phyloP scores from a whole-genome alignment of 2,797 vertebrate genomes.

The Betta splendens region DNA sequence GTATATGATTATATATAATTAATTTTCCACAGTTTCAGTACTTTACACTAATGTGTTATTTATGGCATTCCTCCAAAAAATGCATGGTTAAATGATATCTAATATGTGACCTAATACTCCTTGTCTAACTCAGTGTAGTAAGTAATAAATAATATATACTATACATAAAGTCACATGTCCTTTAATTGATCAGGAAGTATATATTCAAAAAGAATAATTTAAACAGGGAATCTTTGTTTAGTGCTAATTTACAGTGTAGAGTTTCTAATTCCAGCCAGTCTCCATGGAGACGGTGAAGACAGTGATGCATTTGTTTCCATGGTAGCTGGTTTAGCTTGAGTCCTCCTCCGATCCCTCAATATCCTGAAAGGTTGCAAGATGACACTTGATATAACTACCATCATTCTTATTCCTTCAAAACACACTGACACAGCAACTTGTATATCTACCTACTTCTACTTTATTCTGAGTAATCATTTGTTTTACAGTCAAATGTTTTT shows the following conservation, averaged over 20 bases:
- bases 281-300: slow-evolving; percentile 40
- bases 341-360: slow-evolving; percentile 74
- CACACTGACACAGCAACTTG: no score
- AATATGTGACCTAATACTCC: slow-evolving; percentile 10
- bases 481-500: no score
- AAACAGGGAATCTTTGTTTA: neutral
- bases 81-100: slow-evolving; percentile 7
- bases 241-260: slow-evolving; percentile 33
- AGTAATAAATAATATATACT: slow-evolving; percentile 1
- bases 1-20: neutral
- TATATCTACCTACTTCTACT: no score
- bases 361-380: slow-evolving; percentile 68
- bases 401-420: no score
- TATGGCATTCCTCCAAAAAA: slow-evolving; percentile 7
- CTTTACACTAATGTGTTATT: slow-evolving; percentile 12
- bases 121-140: neutral
- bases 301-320: slow-evolving; percentile 42
- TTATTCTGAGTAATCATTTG: no score
- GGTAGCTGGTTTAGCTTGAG: slow-evolving; percentile 57
- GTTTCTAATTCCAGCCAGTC: slow-evolving; percentile 23
- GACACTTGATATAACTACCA: no score
- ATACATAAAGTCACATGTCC: slow-evolving; percentile 8
- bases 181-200: slow-evolving; percentile 30
- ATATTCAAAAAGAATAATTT: slow-evolving; percentile 5
- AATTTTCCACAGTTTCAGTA: slow-evolving; percentile 8